Evolutionary conservation across 2,888 invertebrate species (phyloP).

Genomic region (Helleia helle): DNA sequence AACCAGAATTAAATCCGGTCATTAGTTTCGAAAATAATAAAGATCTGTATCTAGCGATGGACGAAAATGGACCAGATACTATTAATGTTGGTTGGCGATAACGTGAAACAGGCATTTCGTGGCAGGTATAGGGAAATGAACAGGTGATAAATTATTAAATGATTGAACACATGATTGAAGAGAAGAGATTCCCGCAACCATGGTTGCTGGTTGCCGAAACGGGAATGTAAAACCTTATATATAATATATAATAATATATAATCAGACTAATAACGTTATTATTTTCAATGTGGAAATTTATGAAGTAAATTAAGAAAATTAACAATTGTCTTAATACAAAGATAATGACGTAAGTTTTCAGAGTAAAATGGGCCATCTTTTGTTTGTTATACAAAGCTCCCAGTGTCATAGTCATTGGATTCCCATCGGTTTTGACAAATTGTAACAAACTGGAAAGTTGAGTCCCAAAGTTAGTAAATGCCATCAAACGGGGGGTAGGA

Average conservation of each 20-base stretch:
- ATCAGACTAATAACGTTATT: no score
- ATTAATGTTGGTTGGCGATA: no score
- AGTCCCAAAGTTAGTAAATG: conserved; percentile 46
- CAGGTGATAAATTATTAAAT: no score
- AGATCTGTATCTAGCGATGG: no score
- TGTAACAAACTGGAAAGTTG: conserved; percentile 61
- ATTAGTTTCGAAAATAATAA: conserved; percentile 1
- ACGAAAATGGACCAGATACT: no score
- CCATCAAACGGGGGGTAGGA: conserved; percentile 42
- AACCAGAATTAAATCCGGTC: conserved; percentile 1
- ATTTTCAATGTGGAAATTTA: conserved; percentile 2
- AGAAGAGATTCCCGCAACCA: no score
- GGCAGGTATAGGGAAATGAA: no score
- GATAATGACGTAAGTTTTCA: conserved; percentile 28
- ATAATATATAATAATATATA: no score
- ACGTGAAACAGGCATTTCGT: no score
- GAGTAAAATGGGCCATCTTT: conserved; percentile 39
- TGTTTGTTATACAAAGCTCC: conserved; percentile 40
- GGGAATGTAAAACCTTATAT: no score
- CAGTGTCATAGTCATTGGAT: conserved; percentile 50
- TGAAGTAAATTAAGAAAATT: not conserved
- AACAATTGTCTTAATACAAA: conserved; percentile 13
- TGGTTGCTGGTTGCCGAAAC: no score
- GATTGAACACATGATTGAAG: no score
- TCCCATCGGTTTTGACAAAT: conserved; percentile 58